Conservation (phyloP, 1,140 invertebrate genomes). For the Aricia agestis region DNA sequence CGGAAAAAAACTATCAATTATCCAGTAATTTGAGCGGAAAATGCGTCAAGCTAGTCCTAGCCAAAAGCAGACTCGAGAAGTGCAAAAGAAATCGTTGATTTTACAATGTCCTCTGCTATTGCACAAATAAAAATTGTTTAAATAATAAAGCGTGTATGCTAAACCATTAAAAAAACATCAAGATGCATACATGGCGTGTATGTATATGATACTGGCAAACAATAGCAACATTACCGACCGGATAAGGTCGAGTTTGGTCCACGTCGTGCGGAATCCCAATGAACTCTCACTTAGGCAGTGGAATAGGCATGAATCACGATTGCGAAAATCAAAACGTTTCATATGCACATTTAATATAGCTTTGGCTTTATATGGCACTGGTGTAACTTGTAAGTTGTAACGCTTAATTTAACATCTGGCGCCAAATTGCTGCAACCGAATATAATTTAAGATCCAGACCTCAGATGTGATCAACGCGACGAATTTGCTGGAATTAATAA, state of each 20-base stretch:
- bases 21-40: not conserved
- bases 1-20: conserved; percentile 28
- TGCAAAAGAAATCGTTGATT: too few relatives aligned
- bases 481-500: not conserved
- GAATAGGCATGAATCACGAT: conserved; percentile 44
- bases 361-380: conserved; percentile 16
- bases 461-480: not conserved
- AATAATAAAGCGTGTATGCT: not conserved
- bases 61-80: too few relatives aligned
- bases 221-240: conserved; percentile 68
- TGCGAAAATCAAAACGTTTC: conserved; percentile 41
- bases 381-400: conserved; percentile 10
- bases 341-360: conserved; percentile 36
- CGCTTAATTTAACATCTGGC: conserved; percentile 14
- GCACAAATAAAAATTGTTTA: too few relatives aligned
- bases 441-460: conserved; percentile 7
- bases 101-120: too few relatives aligned
- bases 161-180: conserved; percentile 5
- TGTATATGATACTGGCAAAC: conserved; percentile 46
- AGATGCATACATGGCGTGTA: not conserved
- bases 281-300: conserved; percentile 32
- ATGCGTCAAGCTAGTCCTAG: not conserved
- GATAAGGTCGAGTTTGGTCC: conserved; percentile 62
- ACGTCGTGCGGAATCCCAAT: conserved; percentile 65
- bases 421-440: conserved; percentile 5